Conservation (phyloP, 2,888 invertebrate species). For the Isotomurus palustris region DNA sequence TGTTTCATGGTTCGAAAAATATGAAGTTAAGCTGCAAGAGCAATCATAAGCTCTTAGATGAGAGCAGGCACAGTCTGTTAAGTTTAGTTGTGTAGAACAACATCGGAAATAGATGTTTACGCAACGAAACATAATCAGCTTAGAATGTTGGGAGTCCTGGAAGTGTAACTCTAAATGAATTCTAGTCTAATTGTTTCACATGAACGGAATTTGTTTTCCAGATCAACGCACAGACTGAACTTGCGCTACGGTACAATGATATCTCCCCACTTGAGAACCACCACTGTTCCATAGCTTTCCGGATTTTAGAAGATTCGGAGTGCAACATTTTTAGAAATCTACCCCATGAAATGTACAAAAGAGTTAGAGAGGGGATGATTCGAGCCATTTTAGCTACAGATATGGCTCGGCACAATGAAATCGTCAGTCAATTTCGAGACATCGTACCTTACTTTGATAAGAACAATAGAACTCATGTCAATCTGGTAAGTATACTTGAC, state of each 20-base stretch:
- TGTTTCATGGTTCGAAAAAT: too few species aligned
- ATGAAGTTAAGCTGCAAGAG: too few species aligned
- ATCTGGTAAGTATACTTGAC: conserved; percentile 58
- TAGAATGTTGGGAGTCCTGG: too few species aligned
- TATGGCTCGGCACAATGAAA: conserved; percentile 75
- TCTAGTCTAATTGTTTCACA: too few species aligned
- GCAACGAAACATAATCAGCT: too few species aligned
- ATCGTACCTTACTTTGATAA: conserved; percentile 63
- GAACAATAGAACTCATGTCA: conserved; percentile 63
- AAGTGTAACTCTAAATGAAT: too few species aligned
- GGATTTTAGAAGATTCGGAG: conserved; percentile 70
- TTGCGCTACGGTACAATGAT: conserved; percentile 78
- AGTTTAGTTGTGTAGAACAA: too few species aligned
- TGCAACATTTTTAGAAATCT: conserved; percentile 73
- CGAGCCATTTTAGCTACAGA: conserved; percentile 71
- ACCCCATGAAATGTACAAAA: conserved; percentile 49
- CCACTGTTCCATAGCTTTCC: conserved; percentile 78
- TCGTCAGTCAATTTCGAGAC: conserved; percentile 66
- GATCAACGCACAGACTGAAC: conserved; percentile 76
- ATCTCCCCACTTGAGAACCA: conserved; percentile 81
- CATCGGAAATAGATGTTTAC: too few species aligned
- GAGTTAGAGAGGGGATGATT: conserved; percentile 61
- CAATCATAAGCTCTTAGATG: too few species aligned
- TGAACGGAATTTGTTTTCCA: conserved; percentile 50
- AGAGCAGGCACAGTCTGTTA: too few species aligned